phyloP scores from a whole-genome alignment of 2,888 invertebrate species.

The Xestoiulus laeticollis region DNA sequence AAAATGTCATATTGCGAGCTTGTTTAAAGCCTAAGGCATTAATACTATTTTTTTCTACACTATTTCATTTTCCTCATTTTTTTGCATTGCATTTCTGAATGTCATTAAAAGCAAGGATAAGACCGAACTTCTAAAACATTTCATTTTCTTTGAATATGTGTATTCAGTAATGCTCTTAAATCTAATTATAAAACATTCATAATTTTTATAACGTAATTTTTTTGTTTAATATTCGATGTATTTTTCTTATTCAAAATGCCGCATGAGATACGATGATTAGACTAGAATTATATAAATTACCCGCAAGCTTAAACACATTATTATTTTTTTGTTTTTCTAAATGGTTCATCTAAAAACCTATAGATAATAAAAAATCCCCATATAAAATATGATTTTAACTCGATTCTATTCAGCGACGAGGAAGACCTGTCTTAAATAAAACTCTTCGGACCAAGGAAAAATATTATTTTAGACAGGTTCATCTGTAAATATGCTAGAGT shows the following conservation, averaged over 20 bases:
- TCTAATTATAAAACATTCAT: not conserved
- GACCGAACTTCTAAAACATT: not conserved
- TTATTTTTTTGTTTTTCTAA: too few species aligned
- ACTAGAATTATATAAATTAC: not conserved
- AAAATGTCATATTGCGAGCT: not conserved
- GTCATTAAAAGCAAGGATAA: not conserved
- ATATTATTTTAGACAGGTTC: too few species aligned
- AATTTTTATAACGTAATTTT: not conserved
- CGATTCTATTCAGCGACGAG: too few species aligned
- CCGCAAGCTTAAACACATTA: not conserved
- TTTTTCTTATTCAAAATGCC: not conserved
- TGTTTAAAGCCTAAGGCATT: not conserved
- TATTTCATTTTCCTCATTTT: not conserved
- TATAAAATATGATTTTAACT: too few species aligned
- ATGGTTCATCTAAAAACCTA: too few species aligned
- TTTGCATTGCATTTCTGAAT: not conserved
- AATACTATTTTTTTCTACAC: not conserved
- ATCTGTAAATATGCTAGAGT: too few species aligned
- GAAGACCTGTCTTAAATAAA: too few species aligned
- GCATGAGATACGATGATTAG: not conserved
- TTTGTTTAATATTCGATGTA: not conserved
- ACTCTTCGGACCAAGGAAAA: too few species aligned
- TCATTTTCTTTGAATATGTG: not conserved
- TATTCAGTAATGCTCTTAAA: not conserved
- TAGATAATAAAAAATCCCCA: too few species aligned